Base-by-base conservation (phyloP, 30 jellyfish, hydroid and myxozoan species). In the Chrysaora quinquecirrha region DNA sequence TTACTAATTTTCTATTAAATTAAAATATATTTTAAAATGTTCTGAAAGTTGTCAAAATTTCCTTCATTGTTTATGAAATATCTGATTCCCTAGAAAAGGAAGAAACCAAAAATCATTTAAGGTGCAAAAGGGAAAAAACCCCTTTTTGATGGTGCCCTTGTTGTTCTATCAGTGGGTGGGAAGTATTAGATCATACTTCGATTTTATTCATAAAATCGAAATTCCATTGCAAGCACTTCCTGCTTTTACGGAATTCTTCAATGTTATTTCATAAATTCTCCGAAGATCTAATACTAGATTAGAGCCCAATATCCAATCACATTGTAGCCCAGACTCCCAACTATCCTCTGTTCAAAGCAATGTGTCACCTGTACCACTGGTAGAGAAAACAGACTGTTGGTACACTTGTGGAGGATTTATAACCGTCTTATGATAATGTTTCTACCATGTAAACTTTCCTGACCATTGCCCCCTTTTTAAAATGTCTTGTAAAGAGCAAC, bases 391-490 rank as follows among this genome's bases (percentile, higher is more conserved):
- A 16, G 58, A 43, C 9, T 43, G 58, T 43, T 43, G 58, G 16
- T 6, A 43, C 16, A 6, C 16, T 6, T 16, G 9, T 43, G 58
- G 12, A 43, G 16, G 16, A 43, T 43, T 43, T 6, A 43, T 16
- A 43, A 43, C 12, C 16, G 58, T 6, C 16, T 77, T 0, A 34
- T 43, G 58, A 16, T 43, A 43, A 43, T 43, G 58, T 43, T 43
- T 43, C 58, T 43, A 16, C 58, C 58, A 43, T 6, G 58, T 43
- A 43, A 16, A 30, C 25, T 60, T 78, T 22, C 72, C 83, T 19
- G 89, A 78, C 89, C 89, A 78, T 18, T 60, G 82, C 2, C 73
- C 84, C 83, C 89, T 33, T 61, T 78, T 78, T 46, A 78, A 78
- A 78, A 78, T 61, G 30, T 78, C 89, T 25, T 63, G 25, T 9